Conservation (phyloP, 2,113 vertebrate species). For the Malurus cyaneus region DNA sequence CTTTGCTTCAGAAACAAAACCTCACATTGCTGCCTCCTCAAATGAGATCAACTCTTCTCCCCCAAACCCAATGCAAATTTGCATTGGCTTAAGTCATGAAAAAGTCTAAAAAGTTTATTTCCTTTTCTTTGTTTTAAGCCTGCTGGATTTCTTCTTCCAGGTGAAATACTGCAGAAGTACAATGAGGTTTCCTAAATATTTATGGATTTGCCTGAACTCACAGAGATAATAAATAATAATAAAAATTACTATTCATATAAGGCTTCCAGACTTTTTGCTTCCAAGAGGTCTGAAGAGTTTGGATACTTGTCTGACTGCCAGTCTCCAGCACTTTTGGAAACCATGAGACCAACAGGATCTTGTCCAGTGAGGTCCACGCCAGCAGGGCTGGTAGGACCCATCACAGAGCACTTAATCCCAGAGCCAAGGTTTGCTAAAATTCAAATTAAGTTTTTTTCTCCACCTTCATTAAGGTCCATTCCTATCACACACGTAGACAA, state of each 20-base stretch:
- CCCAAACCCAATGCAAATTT: background rate
- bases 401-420: background rate
- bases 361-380: fast-evolving
- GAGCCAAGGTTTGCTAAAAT: background rate
- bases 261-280: background rate
- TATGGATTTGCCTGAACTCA: background rate
- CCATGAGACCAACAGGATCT: background rate
- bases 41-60: fast-evolving
- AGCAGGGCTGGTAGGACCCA: fast-evolving
- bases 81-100: background rate
- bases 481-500: background rate
- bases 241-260: background rate
- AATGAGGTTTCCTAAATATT: background rate
- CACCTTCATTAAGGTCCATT: background rate
- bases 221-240: background rate
- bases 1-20: background rate
- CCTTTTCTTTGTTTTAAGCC: background rate
- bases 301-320: background rate
- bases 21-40: background rate
- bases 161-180: background rate
- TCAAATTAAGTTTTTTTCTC: background rate
- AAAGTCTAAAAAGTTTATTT: background rate
- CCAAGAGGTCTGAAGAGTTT: background rate
- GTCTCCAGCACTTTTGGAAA: background rate
- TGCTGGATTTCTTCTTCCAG: background rate